Evolutionary conservation across 2,113 vertebrate genomes (phyloP), one percentile per base, ranked within the genome.

Genomic region (Ellobius talpinus): DNA sequence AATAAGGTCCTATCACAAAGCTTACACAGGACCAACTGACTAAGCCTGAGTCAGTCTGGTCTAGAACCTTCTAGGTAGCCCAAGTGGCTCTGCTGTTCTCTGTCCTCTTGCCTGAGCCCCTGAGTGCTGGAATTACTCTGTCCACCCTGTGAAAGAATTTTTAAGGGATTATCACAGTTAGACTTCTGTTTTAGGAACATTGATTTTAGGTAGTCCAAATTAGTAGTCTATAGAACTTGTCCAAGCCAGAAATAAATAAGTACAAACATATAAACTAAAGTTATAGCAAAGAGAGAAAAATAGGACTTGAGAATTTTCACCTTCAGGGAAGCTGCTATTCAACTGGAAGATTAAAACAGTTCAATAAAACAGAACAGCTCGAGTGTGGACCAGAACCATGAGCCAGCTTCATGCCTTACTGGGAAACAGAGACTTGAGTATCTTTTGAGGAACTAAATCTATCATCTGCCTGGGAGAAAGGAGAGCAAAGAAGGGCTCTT

Each of bases 1-100:
- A 5, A 19, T n/a, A 29, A 66, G 5, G 29, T 1, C 0, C 13
- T 26, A 31, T 8, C 0, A 3, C 13, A 33, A 66, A 39, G 36
- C 16, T 2, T 3, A 26, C 26, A 13, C 3, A 2, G 50, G 14
- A 58, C n/a, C 81, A 65, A 10, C 12, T 26, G 16, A 21, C 19
- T 36, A 36, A 78, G 47, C 36, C 29, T 4, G 0, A 0, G 1
- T n/a, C 36, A 74, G 50, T 26, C 36, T 58, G 36, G 24, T 50
- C 36, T 72, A 58, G 68, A 55, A 73, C 36, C 39, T 50, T 55
- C 13, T 42, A n/a, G 10, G 23, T 52, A 73, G 50, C 66, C 47
- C 31, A 87, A 33, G 36, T 6, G 6, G n/a, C 47, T 55, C 86
- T 73, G 14, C 8, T 26, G 50, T 36, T 39, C 36, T 14, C 33